Conservation (phyloP, 2,888 invertebrate genomes). For the Drosophila mercatorum region DNA sequence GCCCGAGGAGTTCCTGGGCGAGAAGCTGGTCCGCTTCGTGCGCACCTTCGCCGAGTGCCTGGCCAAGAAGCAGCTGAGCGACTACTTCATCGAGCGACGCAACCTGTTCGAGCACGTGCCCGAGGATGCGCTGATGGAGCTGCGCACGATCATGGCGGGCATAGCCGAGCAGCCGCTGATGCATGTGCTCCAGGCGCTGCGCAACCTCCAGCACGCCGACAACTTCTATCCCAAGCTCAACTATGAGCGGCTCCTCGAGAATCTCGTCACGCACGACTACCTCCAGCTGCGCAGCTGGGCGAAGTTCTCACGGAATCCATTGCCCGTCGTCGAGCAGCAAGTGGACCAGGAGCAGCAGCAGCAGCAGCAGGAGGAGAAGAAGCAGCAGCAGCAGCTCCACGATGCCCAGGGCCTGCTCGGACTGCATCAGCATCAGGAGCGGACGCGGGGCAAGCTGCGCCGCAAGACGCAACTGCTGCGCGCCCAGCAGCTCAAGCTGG, state of each 20-base stretch:
- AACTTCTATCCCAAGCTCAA: slow-evolving; percentile 89
- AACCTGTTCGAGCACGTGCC: slow-evolving; percentile 91
- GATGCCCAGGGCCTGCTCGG: slow-evolving; percentile 84
- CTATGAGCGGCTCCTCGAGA: slow-evolving; percentile 86
- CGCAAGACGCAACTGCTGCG: slow-evolving; percentile 84
- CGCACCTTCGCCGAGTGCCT: slow-evolving; percentile 87
- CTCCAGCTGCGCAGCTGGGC: slow-evolving; percentile 81
- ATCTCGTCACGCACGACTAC: slow-evolving; percentile 86
- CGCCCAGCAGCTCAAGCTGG: slow-evolving; percentile 64
- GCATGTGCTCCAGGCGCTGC: slow-evolving; percentile 89
- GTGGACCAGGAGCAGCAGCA: slow-evolving; percentile 15
- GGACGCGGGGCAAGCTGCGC: slow-evolving; percentile 86
- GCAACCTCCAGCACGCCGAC: slow-evolving; percentile 88
- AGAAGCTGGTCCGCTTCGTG: slow-evolving; percentile 88
- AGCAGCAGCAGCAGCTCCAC: not conserved
- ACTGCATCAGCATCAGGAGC: slow-evolving; percentile 85
- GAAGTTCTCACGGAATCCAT: slow-evolving; percentile 63
- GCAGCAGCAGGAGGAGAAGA: slow-evolving; percentile 7
- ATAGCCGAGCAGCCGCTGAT: slow-evolving; percentile 90
- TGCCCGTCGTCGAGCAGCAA: slow-evolving; percentile 57
- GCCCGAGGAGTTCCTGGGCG: slow-evolving; percentile 91
- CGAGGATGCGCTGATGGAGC: slow-evolving; percentile 86
- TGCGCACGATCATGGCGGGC: slow-evolving; percentile 89
- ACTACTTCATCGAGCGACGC: slow-evolving; percentile 90
- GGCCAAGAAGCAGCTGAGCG: slow-evolving; percentile 87